These are phyloP conservation scores for Dolichopus griseipennis DNA, from an alignment of 2,888 invertebrate genomes.

Conservation along the genomic window DNA sequence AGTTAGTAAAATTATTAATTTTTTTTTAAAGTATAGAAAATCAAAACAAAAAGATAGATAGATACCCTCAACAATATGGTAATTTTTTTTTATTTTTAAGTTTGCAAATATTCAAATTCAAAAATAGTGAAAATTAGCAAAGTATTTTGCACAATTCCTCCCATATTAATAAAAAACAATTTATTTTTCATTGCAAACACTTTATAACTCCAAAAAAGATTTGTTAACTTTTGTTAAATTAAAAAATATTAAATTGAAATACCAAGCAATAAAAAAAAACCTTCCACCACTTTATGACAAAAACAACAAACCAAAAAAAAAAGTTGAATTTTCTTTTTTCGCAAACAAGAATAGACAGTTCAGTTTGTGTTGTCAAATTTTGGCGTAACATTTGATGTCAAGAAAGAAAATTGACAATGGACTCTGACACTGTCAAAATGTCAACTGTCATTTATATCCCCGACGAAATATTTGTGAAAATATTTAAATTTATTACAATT, in stretches of 20 bases:
- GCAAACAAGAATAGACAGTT: not conserved
- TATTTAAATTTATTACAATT: too few relatives aligned
- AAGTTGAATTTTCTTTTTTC: not conserved
- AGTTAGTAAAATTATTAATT: not conserved
- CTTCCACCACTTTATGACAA: not conserved
- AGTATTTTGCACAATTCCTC: not conserved
- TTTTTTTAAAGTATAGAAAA: not conserved
- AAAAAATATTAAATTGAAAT: not conserved
- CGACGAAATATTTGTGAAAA: too few relatives aligned
- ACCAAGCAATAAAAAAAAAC: not conserved
- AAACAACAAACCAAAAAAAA: not conserved
- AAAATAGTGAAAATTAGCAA: not conserved
- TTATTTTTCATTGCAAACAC: not conserved
- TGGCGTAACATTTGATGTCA: too few relatives aligned
- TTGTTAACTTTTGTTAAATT: not conserved
- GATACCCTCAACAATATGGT: not conserved
- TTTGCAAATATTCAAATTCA: not conserved
- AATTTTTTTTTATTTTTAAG: not conserved
- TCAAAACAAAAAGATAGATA: too few relatives aligned
- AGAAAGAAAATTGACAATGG: too few relatives aligned
- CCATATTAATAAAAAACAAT: not conserved
- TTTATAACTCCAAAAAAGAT: not conserved
- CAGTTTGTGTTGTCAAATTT: too few relatives aligned
- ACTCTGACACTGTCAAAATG: too few relatives aligned
- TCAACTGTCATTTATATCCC: too few relatives aligned